A percentile compares a stretch with the other conserved stretches of the same genome.
Conservation (phyloP, 2,888 invertebrate genomes). For the Cacoxenus indagator region DNA sequence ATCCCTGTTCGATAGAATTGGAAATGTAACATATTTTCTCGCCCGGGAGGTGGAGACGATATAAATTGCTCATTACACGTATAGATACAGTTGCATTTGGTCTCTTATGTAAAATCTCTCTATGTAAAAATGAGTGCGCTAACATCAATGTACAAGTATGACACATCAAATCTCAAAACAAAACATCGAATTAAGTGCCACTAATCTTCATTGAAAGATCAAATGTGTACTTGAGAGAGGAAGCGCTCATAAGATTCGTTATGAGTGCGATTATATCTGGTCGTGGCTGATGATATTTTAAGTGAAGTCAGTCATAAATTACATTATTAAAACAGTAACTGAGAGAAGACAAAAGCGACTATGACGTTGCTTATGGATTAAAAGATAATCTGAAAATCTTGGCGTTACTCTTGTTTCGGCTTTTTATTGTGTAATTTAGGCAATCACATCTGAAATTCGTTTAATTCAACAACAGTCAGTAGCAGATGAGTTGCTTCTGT, state of each 20-base stretch:
- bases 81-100: too few relatives aligned
- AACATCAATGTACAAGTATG: not conserved
- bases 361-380: too few relatives aligned
- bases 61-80: too few relatives aligned
- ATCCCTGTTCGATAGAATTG: too few relatives aligned
- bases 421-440: too few relatives aligned
- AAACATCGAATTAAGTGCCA: conserved; percentile 17
- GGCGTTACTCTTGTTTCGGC: too few relatives aligned
- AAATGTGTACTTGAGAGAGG: not conserved
- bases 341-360: not conserved
- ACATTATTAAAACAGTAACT: conserved; percentile 40
- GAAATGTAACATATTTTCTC: too few relatives aligned
- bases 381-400: too few relatives aligned
- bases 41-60: too few relatives aligned
- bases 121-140: not conserved
- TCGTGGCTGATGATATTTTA: conserved; percentile 4
- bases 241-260: not conserved
- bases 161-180: not conserved
- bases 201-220: conserved; percentile 30
- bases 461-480: too few relatives aligned
- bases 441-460: too few relatives aligned
- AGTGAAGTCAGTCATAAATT: conserved; percentile 52
- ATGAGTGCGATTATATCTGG: not conserved
- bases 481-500: too few relatives aligned
- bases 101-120: not conserved